Percentiles rank a stretch among this genome's conserved stretches.
Evolutionary conservation across 2,113 vertebrate species (phyloP).

Genomic region (Oncorhynchus tshawytscha): DNA sequence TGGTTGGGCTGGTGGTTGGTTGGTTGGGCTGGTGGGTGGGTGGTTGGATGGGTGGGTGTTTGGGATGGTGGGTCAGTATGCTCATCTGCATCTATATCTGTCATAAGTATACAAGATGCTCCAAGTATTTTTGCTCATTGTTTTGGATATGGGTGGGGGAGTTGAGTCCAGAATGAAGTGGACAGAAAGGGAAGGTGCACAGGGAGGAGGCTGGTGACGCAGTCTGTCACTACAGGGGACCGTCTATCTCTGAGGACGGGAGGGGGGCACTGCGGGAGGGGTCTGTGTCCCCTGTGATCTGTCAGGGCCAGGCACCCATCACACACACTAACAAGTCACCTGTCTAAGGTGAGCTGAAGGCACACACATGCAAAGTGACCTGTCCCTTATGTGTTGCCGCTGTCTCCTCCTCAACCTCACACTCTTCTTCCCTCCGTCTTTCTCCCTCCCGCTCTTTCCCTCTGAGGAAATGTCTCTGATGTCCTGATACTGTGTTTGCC

Average conservation of each 20-base stretch:
- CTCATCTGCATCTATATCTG: conserved; percentile 45
- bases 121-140: background rate
- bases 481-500: too few species aligned
- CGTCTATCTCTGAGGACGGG: conserved; percentile 27
- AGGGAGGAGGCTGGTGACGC: conserved; percentile 5
- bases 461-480: too few species aligned
- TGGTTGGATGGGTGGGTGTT: too few species aligned
- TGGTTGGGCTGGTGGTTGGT: too few species aligned
- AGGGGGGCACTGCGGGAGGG: conserved; percentile 46
- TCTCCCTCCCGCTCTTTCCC: too few species aligned
- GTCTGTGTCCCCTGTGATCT: conserved; percentile 74
- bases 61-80: conserved; percentile 60
- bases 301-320: conserved; percentile 64
- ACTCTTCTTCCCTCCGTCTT: background rate
- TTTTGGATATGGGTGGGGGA: background rate
- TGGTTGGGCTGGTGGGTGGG: too few species aligned
- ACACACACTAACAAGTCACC: conserved; percentile 46
- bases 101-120: conserved; percentile 46
- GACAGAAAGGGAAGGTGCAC: conserved; percentile 47
- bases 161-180: conserved; percentile 37
- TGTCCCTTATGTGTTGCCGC: conserved; percentile 62
- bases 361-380: conserved; percentile 64
- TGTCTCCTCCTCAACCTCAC: conserved; percentile 23
- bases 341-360: conserved; percentile 54
- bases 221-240: conserved; percentile 53